Evolutionary conservation across 2,113 vertebrate species (phyloP).

Genomic region (Neotragus moschatus): DNA sequence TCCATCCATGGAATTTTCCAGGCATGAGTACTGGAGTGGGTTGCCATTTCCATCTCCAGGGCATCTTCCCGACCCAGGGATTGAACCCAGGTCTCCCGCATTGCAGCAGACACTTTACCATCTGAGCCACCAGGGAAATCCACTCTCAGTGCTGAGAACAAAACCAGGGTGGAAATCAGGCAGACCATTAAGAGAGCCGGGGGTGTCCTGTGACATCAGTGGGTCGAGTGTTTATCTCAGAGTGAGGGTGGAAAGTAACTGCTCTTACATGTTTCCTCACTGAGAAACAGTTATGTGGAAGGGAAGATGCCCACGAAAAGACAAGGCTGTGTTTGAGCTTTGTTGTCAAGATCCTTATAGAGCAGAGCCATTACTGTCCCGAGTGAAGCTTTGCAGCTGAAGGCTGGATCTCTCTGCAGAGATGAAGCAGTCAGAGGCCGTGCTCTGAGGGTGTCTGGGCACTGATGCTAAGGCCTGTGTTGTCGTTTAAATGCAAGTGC

Average conservation of each 20-base stretch:
- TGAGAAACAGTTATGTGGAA: background rate
- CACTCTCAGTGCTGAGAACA: background rate
- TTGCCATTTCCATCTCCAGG: too few relatives aligned
- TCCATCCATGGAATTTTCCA: too few relatives aligned
- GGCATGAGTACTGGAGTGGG: too few relatives aligned
- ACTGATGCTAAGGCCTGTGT: background rate
- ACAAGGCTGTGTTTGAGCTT: background rate
- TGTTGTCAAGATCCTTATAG: background rate
- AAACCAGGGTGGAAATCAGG: background rate
- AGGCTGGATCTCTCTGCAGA: background rate
- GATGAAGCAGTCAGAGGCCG: background rate
- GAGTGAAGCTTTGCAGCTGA: background rate
- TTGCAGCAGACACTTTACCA: too few relatives aligned
- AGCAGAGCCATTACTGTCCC: background rate
- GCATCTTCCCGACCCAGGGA: too few relatives aligned
- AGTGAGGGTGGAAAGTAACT: background rate
- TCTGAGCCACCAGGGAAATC: background rate
- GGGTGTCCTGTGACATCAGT: background rate
- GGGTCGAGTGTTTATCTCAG: background rate
- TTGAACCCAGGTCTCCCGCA: too few relatives aligned
- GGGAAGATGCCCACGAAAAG: background rate
- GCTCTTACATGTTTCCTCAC: background rate
- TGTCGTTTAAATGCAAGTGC: background rate
- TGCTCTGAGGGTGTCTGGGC: background rate
- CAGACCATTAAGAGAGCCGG: background rate